These are phyloP conservation scores for Alcedo quadribrachys DNA, from an alignment of 2,797 vertebrate genomes.

Conservation along the genomic window DNA sequence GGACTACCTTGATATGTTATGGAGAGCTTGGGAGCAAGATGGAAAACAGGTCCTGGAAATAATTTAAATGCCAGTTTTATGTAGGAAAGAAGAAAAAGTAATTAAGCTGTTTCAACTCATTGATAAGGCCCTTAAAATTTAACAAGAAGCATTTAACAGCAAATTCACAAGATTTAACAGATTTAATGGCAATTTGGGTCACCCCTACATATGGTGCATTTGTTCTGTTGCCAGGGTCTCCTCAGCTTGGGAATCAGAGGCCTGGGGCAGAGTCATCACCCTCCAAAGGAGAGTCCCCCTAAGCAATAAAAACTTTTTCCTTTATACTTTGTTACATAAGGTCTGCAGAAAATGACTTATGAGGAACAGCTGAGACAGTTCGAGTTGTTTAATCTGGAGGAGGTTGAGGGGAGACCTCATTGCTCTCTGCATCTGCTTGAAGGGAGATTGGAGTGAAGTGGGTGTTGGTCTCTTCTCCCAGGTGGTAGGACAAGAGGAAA, in stretches of 20 bases:
- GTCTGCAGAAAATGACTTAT: no score
- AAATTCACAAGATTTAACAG: background rate
- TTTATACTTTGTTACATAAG: background rate
- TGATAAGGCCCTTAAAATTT: slow-evolving; percentile 50
- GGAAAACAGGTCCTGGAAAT: slow-evolving; percentile 24
- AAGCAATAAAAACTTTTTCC: background rate
- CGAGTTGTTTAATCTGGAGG: no score
- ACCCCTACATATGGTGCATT: background rate
- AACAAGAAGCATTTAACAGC: slow-evolving; percentile 13
- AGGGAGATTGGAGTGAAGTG: no score
- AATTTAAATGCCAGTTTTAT: slow-evolving; percentile 6
- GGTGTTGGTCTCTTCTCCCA: no score
- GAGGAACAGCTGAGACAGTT: no score
- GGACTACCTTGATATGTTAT: background rate
- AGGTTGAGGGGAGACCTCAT: no score
- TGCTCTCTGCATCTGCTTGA: no score
- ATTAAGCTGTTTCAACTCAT: background rate
- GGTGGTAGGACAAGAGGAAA: no score
- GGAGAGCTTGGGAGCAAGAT: background rate
- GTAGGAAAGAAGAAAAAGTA: background rate
- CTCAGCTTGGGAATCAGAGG: background rate
- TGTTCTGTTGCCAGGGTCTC: background rate
- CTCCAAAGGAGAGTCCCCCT: background rate
- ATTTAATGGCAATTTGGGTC: background rate
- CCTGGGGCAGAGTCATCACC: background rate